phyloP scores from a whole-genome alignment of 2,888 invertebrate genomes.

The Eurytoma adleriae region DNA sequence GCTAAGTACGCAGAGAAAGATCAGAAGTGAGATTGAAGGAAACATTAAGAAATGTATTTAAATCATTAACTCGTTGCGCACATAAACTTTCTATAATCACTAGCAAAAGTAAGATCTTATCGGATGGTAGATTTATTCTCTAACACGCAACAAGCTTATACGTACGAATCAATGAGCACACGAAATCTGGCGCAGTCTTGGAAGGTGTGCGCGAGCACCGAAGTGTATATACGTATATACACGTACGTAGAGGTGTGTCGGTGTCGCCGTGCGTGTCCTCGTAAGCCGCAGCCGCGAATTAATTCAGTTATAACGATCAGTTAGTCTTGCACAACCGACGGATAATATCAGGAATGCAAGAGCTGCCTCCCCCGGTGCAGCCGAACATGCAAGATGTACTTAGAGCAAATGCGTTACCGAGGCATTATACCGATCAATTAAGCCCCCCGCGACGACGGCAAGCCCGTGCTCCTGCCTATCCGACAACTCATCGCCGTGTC shows the following conservation, averaged over 20 bases:
- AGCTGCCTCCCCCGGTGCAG: not conserved
- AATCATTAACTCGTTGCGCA: no score
- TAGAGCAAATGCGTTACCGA: conserved; percentile 59
- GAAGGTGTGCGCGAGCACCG: no score
- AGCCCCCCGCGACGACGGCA: conserved; percentile 36
- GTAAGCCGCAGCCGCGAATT: not conserved
- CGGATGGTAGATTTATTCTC: no score
- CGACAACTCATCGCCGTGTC: no score
- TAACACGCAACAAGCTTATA: no score
- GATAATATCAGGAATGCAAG: conserved; percentile 29
- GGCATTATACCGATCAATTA: conserved; percentile 62
- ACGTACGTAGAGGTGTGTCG: not conserved
- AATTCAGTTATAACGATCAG: conserved; percentile 35
- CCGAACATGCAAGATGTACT: conserved; percentile 48
- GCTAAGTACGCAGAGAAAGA: no score
- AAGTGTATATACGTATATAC: not conserved
- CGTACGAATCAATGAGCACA: no score
- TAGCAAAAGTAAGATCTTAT: no score
- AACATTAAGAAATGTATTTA: no score
- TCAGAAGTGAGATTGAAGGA: no score
- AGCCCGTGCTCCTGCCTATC: not conserved
- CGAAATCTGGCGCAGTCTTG: no score
- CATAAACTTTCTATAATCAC: no score
- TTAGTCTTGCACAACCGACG: conserved; percentile 27
- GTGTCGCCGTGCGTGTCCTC: not conserved